phyloP scores from a whole-genome alignment of 1,140 invertebrate genomes.

The Drosophila burlai region DNA sequence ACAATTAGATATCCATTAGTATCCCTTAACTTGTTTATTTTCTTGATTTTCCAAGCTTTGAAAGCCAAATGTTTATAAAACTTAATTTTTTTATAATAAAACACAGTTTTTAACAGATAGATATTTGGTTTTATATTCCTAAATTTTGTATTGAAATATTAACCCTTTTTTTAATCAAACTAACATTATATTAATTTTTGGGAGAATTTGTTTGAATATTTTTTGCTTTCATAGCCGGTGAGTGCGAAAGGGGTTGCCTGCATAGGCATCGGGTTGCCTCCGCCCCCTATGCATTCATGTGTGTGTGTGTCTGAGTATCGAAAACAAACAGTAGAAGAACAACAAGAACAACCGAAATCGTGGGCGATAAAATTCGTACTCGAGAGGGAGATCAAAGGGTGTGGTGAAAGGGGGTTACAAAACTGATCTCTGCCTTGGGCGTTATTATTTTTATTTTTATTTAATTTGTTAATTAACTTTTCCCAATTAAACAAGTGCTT shows the following conservation, averaged over 20 bases:
- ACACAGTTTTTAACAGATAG: no score
- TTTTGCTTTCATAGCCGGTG: neutral
- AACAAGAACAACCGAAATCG: slow-evolving; percentile 61
- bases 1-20: no score
- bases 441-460: neutral
- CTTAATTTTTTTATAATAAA: neutral
- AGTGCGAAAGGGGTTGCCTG: neutral
- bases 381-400: slow-evolving; percentile 24
- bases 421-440: neutral
- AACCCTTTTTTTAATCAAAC: no score
- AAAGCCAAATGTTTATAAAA: neutral
- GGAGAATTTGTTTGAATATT: neutral
- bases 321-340: slow-evolving; percentile 69
- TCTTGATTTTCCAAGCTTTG: neutral
- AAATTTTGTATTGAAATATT: no score
- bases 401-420: neutral
- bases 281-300: slow-evolving; percentile 2
- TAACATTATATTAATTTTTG: neutral
- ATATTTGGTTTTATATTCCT: no score
- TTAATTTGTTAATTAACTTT: neutral
- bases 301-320: slow-evolving; percentile 60
- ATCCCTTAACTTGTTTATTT: neutral
- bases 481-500: neutral
- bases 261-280: slow-evolving; percentile 50
- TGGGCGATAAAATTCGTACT: slow-evolving; percentile 79